These are phyloP conservation scores for Meandrusa payeni DNA, from an alignment of 2,888 invertebrate species.

Conservation along the genomic window DNA sequence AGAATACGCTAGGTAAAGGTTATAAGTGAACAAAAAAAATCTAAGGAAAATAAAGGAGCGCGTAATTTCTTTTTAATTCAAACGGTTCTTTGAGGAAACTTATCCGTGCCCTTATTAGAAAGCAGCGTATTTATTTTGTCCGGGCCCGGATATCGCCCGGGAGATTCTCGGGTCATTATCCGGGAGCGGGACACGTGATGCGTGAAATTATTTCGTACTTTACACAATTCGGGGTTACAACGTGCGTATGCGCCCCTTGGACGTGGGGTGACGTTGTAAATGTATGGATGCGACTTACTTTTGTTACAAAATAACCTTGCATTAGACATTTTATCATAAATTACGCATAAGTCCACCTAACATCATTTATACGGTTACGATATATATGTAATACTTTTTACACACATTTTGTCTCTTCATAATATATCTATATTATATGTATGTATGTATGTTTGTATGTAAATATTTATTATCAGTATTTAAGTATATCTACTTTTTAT, in stretches of 20 bases:
- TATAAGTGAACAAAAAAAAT: not conserved
- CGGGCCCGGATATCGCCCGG: constrained; percentile 46
- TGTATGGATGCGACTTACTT: constrained; percentile 40
- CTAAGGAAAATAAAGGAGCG: constrained; percentile 18
- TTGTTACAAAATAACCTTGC: too few relatives aligned
- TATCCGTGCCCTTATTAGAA: constrained; percentile 57
- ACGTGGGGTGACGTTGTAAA: constrained; percentile 38
- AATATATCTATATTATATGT: too few relatives aligned
- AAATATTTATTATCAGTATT: too few relatives aligned
- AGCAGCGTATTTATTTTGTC: constrained; percentile 62
- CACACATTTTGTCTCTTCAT: too few relatives aligned
- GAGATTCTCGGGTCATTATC: constrained; percentile 72
- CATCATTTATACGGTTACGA: too few relatives aligned
- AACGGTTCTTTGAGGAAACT: constrained; percentile 44
- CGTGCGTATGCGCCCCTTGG: constrained; percentile 61
- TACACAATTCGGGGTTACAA: constrained; percentile 65
- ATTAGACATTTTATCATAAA: too few relatives aligned
- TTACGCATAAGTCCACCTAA: too few relatives aligned
- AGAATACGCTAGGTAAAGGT: too few relatives aligned
- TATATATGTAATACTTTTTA: too few relatives aligned
- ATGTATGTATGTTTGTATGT: too few relatives aligned
- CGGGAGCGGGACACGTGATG: constrained; percentile 71
- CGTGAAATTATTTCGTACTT: constrained; percentile 81
- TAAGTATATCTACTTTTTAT: too few relatives aligned
- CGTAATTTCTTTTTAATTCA: constrained; percentile 44